Percentiles rank a stretch among this genome's conserved stretches.
Evolutionary conservation across 2,888 invertebrate species (phyloP).

Genomic region (Macrophya alboannulata): DNA sequence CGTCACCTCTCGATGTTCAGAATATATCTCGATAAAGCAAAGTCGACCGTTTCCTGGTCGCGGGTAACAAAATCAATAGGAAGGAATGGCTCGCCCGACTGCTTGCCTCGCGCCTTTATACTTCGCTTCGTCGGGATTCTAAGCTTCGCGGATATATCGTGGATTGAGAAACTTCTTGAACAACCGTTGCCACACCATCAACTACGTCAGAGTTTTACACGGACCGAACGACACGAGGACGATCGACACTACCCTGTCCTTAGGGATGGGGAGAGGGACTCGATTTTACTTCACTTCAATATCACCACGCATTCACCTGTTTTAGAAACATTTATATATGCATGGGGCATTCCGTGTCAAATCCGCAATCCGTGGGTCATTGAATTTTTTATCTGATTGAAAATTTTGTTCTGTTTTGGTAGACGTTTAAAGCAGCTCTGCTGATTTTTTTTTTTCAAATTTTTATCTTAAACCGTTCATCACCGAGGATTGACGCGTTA

Average conservation of each 20-base stretch:
- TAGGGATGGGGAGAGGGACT: conserved; percentile 13
- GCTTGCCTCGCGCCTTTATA: neutral
- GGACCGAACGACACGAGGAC: conserved; percentile 43
- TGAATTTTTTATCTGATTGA: too few species aligned
- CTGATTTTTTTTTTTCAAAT: too few species aligned
- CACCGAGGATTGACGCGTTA: conserved; percentile 3
- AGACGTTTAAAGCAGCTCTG: too few species aligned
- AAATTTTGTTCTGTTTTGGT: too few species aligned
- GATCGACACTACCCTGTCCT: conserved; percentile 30
- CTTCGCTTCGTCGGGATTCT: conserved; percentile 16
- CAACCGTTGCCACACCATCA: conserved; percentile 56
- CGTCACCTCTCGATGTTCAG: conserved; percentile 41
- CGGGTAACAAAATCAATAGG: conserved; percentile 50
- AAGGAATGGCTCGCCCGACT: conserved; percentile 27
- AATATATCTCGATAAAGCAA: conserved; percentile 48
- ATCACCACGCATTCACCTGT: neutral
- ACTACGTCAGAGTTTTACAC: conserved; percentile 42
- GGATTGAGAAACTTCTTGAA: conserved; percentile 55
- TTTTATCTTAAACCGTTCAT: too few species aligned
- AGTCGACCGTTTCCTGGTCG: conserved; percentile 51
- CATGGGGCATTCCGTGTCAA: too few species aligned
- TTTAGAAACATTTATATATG: neutral
- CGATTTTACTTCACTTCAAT: conserved; percentile 13
- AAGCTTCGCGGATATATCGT: conserved; percentile 46
- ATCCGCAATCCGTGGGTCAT: too few species aligned